Base-by-base conservation (phyloP, 1,140 invertebrate species). In the Temnothorax curvispinosus region DNA sequence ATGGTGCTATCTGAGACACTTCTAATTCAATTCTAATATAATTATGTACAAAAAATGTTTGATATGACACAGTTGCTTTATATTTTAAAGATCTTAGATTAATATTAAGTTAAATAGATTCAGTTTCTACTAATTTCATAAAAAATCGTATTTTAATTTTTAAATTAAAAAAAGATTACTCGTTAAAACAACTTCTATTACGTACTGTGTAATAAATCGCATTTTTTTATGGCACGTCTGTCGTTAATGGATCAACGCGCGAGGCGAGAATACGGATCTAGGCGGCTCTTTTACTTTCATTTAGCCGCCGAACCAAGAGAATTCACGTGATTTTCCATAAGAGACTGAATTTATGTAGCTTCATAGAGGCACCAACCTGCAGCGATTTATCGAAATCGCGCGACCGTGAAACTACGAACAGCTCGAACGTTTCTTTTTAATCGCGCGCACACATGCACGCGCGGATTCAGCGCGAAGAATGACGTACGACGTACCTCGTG, bases 381-480 rank as follows among this genome's bases (percentile, higher is more conserved):
- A 56, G 62, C 87, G 76, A 89, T 88, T 89, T 89, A 89, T 89
- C 75, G 88, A 87, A 89, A 89, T 56, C 88, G 75, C 56, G 88
- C 88, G 84, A 90, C 78, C 88, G 86, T 90, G 88, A 90, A 90
- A 90, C 89, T 89, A 89, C 86, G 74, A 65, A 60, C 78, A 72
- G 62, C 89, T 89, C 89, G 86, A 86, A 88, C 87, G 88, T 89
- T 89, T 89, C 80, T 78, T 84, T 89, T 89, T 87, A 90, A 89
- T 87, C 88, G 86, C 60, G 13, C 72, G 32, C n/a, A 47, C 27
- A 47, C 65, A 64, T 71, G 78, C 65, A 27, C 21, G 52, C 78
- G 78, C 58, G 27, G 41, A 27, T 1, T 35, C 27, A 11, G 44
- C 62, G 32, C 50, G 50, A 44, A 41, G 35, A 58, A 56, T 27